Percentiles rank a stretch among this genome's conserved stretches.
Conservation (phyloP, 2,888 invertebrate genomes). For the Dilophus febrilis region DNA sequence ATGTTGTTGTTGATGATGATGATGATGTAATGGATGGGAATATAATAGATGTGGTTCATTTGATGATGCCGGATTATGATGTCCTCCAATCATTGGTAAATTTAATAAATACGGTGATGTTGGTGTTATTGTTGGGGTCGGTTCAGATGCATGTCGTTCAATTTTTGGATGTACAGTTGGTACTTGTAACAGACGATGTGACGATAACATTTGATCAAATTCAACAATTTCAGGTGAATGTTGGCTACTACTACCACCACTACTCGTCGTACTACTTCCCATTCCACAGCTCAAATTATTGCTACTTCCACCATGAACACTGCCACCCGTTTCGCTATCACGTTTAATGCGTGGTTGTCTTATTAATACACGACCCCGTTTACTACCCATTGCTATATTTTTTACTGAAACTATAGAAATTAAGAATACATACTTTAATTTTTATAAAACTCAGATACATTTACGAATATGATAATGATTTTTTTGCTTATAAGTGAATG, state of each 20-base stretch:
- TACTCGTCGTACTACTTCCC: no score
- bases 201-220: conserved; percentile 2
- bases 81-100: conserved; percentile 32
- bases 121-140: conserved; percentile 32
- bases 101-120: conserved; percentile 31
- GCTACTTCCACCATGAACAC: no score
- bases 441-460: no score
- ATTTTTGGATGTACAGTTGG: conserved; percentile 31
- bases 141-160: conserved; percentile 41
- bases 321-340: conserved; percentile 33
- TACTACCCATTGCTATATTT: conserved; percentile 32
- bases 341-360: conserved; percentile 49
- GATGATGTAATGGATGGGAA: no score
- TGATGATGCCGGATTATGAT: conserved; percentile 17
- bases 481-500: no score
- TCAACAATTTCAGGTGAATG: conserved; percentile 23
- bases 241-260: no score
- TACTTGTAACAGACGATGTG: conserved; percentile 27
- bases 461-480: no score
- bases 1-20: no score
- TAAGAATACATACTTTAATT: background rate
- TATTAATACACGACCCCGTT: conserved; percentile 45
- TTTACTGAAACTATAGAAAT: conserved; percentile 1
- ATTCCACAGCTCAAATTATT: no score
- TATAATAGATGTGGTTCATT: no score